Base-by-base conservation (phyloP, 2,888 invertebrate genomes). In the Trilocha varians region DNA sequence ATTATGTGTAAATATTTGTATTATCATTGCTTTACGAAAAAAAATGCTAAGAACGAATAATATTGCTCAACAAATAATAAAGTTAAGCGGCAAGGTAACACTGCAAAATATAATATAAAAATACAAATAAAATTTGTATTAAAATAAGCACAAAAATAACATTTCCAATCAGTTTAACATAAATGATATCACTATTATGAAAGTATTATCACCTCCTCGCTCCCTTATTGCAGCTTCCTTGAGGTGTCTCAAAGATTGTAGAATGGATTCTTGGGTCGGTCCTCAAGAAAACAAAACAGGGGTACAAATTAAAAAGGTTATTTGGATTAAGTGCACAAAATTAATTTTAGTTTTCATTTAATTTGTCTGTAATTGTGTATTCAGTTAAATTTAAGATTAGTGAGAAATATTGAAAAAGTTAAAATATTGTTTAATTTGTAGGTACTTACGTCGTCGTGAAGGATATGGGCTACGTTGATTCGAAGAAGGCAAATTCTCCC, bases 391-490 rank as follows among this genome's bases (percentile, higher is more conserved):
- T 15, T 37, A 38, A 41, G 13, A 18, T 11, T 16, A 34, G 17
- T 39, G 40, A 38, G 13, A 33, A 41, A 52, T 46, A 41, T 48
- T 49, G 48, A 41, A 13, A 46, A 51, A 35, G 40, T 39, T 35
- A 34, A n/a, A 42, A 44, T 47, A 25, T 34, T 39, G 32, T 36
- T 37, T 17, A 13, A 13, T 8, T 33, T 35, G 8, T n/a, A n/a
- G n/a, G 49, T 56, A 91, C 93, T 93, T 89, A 95, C 95, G 91
- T 89, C 94, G 90, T 79, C 95, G 88, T 53, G 91, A 88, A 57
- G 92, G 93, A 78, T 95, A 94, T 43, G 95, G 94, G 77, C 94
- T 94, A 72, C 95, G 91, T 82, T 93, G 93, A 69, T 90, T 93
- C 57, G 93, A 91, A 65, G 93, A 90, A 55, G 93, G 93, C 78